Base-by-base conservation (phyloP, 1,140 invertebrate species). In the Drosophila pruinosa region DNA sequence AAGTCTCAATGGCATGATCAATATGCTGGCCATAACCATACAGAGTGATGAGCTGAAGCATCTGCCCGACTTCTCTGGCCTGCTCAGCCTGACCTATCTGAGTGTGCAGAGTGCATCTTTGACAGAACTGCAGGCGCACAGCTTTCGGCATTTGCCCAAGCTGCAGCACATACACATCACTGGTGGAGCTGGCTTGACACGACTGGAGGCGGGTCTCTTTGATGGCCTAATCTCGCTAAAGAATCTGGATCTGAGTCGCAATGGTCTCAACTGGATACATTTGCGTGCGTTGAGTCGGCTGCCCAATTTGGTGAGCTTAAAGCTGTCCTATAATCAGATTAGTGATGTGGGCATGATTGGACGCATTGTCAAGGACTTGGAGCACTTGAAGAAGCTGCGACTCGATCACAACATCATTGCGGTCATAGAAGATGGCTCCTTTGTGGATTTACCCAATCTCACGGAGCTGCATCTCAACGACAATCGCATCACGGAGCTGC, bases 1-100 rank as follows among this genome's bases (percentile, higher is more conserved):
- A 82, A 95, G 95, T 77, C 91, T 97, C 2, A 93, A 94, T 61
- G 95, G 95, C 70, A 92, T 97, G 59, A 94, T 94, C 63, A 94
- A 95, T 73, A 92, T 97, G 22, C 95, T 97, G 92, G 96, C 96
- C 0, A 93, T 97, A 24, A 97, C 96, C 0, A 93, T 97, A 61
- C 94, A 96, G 82, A 95, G 95, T 4, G 94, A 95, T 57, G 93
- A 93, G 48, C 92, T 97, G 64, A 96, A 95, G 76, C 92, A 95
- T 57, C 89, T 96, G 58, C 95, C 96, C 0, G 92, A 93, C 38
- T 94, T 96, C 53, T 93, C 93, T 0, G 93, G 94, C 17, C 91
- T 95, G 48, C 92, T 93, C 2, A 95, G 94, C 81, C 85, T 95
- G 6, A 93, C 93, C 67, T 95, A 95, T 70, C 70, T 95, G 19